phyloP scores from a whole-genome alignment of 2,888 invertebrate species.

The Criorhina ranunculi region DNA sequence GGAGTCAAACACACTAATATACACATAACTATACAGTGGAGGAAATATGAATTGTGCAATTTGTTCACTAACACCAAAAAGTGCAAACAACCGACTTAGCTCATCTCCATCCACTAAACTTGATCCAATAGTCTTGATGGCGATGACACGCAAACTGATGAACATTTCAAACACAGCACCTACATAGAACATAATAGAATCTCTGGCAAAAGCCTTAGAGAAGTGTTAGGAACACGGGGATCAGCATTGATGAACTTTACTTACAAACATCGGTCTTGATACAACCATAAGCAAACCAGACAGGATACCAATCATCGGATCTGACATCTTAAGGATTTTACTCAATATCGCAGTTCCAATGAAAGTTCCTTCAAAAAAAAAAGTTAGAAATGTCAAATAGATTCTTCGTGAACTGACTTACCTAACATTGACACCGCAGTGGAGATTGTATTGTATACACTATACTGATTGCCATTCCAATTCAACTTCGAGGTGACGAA shows the following conservation, averaged over 20 bases:
- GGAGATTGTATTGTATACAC: constrained; percentile 82
- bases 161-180: constrained; percentile 83
- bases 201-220: constrained; percentile 81
- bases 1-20: neutral
- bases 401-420: constrained; percentile 39
- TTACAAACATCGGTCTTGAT: constrained; percentile 83
- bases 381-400: neutral
- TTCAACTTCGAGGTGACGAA: constrained; percentile 82
- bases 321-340: constrained; percentile 82
- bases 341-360: constrained; percentile 83
- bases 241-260: constrained; percentile 56
- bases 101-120: constrained; percentile 83
- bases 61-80: constrained; percentile 84
- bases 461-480: constrained; percentile 83
- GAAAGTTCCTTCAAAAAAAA: constrained; percentile 81
- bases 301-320: constrained; percentile 82
- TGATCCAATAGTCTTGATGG: constrained; percentile 83
- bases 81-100: constrained; percentile 81
- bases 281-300: constrained; percentile 81
- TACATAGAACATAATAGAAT: constrained; percentile 81
- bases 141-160: constrained; percentile 82
- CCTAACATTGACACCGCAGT: constrained; percentile 81
- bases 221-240: constrained; percentile 1
- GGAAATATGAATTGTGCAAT: constrained; percentile 83
- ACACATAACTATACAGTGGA: constrained; percentile 77